phyloP scores from a whole-genome alignment of 2,113 vertebrate genomes.

The Hemiprocne comata region DNA sequence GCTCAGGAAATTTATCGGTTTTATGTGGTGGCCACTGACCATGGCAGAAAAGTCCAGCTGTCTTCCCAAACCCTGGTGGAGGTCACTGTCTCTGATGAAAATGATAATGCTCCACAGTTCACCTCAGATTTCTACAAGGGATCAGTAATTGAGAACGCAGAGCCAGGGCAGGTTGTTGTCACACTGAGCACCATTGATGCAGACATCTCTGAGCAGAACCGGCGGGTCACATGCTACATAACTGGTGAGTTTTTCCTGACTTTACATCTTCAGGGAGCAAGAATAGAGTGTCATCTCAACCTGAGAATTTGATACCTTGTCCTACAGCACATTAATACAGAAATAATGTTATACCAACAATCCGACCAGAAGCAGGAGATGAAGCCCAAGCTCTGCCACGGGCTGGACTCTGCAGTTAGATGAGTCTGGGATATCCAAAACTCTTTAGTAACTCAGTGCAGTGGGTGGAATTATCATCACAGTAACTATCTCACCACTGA shows the following conservation, averaged over 20 bases:
- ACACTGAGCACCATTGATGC: slow-evolving; percentile 86
- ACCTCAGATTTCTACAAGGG: slow-evolving; percentile 85
- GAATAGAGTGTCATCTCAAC: background rate
- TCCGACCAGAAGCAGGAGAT: background rate
- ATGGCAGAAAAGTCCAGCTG: slow-evolving; percentile 83
- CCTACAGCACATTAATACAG: background rate
- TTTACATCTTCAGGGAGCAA: background rate
- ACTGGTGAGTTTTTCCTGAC: slow-evolving; percentile 81
- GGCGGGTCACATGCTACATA: slow-evolving; percentile 92
- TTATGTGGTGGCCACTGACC: slow-evolving; percentile 89
- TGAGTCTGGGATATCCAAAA: background rate
- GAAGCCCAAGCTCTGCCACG: background rate
- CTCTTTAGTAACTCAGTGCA: background rate
- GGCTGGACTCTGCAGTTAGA: background rate
- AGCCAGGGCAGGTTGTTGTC: slow-evolving; percentile 82
- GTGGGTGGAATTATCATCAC: background rate
- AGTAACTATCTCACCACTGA: background rate
- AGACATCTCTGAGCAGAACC: slow-evolving; percentile 89
- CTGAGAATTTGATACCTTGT: background rate
- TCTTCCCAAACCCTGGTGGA: slow-evolving; percentile 91
- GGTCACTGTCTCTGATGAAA: slow-evolving; percentile 91
- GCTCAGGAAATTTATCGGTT: slow-evolving; percentile 81
- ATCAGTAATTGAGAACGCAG: slow-evolving; percentile 86
- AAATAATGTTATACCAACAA: background rate
- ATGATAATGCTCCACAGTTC: slow-evolving; percentile 92